Percentiles rank a stretch among this genome's conserved stretches.
Conservation (phyloP, 2,888 invertebrate genomes). For the Zele albiditarsus region DNA sequence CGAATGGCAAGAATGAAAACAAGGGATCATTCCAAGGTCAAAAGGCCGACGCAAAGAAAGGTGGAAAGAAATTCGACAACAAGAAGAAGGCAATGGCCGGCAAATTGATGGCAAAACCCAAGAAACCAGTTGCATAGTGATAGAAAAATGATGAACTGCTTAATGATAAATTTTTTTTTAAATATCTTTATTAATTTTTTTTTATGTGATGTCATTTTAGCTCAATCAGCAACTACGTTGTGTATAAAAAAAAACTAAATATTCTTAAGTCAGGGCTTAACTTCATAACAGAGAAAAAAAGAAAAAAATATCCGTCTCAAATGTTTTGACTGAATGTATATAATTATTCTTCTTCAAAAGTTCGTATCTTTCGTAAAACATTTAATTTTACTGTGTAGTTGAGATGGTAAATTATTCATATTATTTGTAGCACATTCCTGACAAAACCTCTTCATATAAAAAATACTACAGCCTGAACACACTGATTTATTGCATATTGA, state of each 20-base stretch:
- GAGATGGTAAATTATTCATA: conserved; percentile 79
- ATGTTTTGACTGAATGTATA: neutral
- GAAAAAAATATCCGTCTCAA: conserved; percentile 27
- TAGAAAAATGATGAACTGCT: neutral
- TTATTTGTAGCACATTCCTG: conserved; percentile 79
- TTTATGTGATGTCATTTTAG: conserved; percentile 8
- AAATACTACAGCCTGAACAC: conserved; percentile 88
- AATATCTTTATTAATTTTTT: conserved; percentile 11
- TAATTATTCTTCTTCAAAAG: neutral
- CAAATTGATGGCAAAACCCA: conserved; percentile 72
- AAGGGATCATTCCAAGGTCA: conserved; percentile 74
- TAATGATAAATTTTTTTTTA: conserved; percentile 18
- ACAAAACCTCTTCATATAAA: conserved; percentile 85
- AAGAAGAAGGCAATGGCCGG: conserved; percentile 76
- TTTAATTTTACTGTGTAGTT: conserved; percentile 79
- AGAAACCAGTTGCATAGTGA: conserved; percentile 49
- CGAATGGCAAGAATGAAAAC: conserved; percentile 5
- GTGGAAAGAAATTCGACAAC: conserved; percentile 74
- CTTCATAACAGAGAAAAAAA: neutral
- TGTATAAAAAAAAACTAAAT: conserved; percentile 32
- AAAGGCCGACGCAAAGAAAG: conserved; percentile 76
- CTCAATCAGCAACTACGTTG: conserved; percentile 34
- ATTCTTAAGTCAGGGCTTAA: neutral
- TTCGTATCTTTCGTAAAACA: conserved; percentile 58
- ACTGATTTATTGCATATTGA: conserved; percentile 79